A percentile compares a stretch with the other conserved stretches of the same genome.
Conservation (phyloP, 2,888 invertebrate genomes). For the Alentia gelatinosa region DNA sequence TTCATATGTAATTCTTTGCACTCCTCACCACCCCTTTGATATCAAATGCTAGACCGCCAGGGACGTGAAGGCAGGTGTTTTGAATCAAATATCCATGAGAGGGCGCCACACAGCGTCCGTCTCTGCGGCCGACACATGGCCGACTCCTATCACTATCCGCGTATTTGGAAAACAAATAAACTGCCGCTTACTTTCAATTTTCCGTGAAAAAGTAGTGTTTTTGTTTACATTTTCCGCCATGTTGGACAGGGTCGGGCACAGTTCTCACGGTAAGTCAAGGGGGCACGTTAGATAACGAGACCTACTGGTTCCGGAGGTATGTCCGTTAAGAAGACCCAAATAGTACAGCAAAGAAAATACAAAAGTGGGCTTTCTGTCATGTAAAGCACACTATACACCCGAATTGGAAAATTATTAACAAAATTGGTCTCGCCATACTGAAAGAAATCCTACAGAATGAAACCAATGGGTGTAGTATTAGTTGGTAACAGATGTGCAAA, state of each 20-base stretch:
- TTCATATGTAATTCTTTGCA: too few species aligned
- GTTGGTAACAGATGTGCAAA: too few species aligned
- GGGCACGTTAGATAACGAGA: neutral
- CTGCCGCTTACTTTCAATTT: conserved; percentile 52
- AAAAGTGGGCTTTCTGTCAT: too few species aligned
- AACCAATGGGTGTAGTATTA: too few species aligned
- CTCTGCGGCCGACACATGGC: neutral
- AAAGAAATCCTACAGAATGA: too few species aligned
- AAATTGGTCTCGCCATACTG: too few species aligned
- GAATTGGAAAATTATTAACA: too few species aligned
- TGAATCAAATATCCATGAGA: neutral
- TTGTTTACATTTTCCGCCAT: conserved; percentile 51
- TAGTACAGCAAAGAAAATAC: too few species aligned
- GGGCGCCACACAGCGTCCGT: neutral
- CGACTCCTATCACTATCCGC: conserved; percentile 44
- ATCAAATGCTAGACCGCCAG: neutral
- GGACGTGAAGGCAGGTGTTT: neutral
- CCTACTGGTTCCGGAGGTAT: too few species aligned
- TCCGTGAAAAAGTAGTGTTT: conserved; percentile 45
- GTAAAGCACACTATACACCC: too few species aligned
- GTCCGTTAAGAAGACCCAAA: too few species aligned
- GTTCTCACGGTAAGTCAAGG: conserved; percentile 10
- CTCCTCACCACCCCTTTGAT: neutral
- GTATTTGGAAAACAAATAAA: conserved; percentile 51
- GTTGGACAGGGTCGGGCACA: neutral